Conservation (phyloP, 1,140 invertebrate species). For the Eufriesea mexicana region DNA sequence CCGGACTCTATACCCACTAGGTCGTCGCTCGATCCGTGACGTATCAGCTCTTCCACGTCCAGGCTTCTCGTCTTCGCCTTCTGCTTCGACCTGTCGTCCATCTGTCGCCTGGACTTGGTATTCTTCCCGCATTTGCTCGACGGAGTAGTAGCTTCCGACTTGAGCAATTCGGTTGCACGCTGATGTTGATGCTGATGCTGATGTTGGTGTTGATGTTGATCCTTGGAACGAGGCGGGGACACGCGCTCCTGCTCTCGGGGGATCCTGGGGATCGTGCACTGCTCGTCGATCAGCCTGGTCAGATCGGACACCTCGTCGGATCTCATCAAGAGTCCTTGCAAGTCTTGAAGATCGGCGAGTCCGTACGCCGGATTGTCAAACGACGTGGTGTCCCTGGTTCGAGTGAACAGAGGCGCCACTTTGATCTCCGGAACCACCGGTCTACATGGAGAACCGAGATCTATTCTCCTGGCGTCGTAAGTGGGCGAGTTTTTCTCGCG, state of each 20-base stretch:
- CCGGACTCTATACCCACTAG: slow-evolving; percentile 75
- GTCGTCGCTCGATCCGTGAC: slow-evolving; percentile 81
- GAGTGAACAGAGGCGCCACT: slow-evolving; percentile 64
- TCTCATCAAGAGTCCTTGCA: slow-evolving; percentile 72
- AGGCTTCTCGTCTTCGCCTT: slow-evolving; percentile 55
- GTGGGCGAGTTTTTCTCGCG: slow-evolving; percentile 70
- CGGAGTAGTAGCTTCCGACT: not conserved
- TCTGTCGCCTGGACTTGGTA: slow-evolving; percentile 34
- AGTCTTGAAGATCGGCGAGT: slow-evolving; percentile 74
- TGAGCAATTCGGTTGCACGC: not conserved
- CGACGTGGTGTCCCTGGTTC: slow-evolving; percentile 69
- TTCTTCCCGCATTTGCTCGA: slow-evolving; percentile 43
- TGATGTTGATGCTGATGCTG: not conserved
- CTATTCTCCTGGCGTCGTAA: slow-evolving; percentile 76
- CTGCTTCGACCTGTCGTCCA: slow-evolving; percentile 48
- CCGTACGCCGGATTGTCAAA: slow-evolving; percentile 81
- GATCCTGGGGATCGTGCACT: slow-evolving; percentile 47
- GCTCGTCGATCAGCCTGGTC: slow-evolving; percentile 75
- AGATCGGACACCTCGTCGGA: slow-evolving; percentile 78
- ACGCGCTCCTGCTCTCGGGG: slow-evolving; percentile 30
- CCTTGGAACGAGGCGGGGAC: slow-evolving; percentile 41
- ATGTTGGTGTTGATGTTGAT: slow-evolving; percentile 19
- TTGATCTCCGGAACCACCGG: slow-evolving; percentile 72
- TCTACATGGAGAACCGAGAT: slow-evolving; percentile 76
- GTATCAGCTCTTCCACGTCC: slow-evolving; percentile 75